phyloP scores from a whole-genome alignment of 2,888 invertebrate genomes.

The Callinectes sapidus region DNA sequence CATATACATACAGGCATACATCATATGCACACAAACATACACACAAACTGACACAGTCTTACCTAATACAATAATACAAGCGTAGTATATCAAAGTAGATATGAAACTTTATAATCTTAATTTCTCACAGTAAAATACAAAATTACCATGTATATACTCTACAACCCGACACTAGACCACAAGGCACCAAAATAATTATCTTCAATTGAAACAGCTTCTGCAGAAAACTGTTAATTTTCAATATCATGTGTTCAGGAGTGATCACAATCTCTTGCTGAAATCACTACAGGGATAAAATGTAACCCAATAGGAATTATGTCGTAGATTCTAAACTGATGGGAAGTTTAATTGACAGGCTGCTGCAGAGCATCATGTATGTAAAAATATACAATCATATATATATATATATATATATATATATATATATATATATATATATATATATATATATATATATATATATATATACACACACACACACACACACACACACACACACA shows the following conservation, averaged over 20 bases:
- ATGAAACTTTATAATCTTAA: constrained; percentile 5
- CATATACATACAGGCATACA: background rate
- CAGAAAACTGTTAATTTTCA: background rate
- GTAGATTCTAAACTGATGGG: background rate
- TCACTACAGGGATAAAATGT: background rate
- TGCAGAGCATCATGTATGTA: background rate
- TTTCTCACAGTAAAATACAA: constrained; percentile 36
- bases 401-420: constrained; percentile 28
- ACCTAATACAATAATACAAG: background rate
- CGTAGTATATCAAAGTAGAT: constrained; percentile 28
- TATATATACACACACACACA: no score
- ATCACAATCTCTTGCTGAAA: background rate
- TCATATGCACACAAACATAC: background rate
- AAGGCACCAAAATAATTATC: constrained; percentile 45
- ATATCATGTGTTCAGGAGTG: background rate
- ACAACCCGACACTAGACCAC: constrained; percentile 49
- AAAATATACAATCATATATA: background rate
- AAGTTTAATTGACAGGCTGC: background rate
- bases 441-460: constrained; percentile 44
- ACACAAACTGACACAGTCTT: background rate
- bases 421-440: constrained; percentile 38
- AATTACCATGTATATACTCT: constrained; percentile 37
- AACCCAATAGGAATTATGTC: background rate
- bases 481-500: no score
- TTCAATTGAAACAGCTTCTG: background rate